Evolutionary conservation across 2,797 vertebrate genomes (phyloP).

Genomic region (Luscinia megarhynchos): DNA sequence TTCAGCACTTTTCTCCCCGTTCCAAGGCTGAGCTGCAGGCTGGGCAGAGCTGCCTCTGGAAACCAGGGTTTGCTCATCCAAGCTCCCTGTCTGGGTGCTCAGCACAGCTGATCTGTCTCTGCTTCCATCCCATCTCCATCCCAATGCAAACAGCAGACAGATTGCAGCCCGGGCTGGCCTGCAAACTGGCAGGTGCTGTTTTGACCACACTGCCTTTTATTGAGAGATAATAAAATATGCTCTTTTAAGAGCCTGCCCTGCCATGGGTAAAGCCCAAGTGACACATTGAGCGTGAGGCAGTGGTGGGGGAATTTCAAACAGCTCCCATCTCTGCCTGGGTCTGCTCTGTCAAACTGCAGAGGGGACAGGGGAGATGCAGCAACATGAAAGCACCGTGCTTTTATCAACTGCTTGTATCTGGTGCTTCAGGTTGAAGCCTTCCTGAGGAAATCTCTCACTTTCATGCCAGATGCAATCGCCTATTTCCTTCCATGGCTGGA

Average conservation of each 20-base stretch:
- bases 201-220: constrained; percentile 16
- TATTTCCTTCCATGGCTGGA: not conserved
- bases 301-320: not conserved
- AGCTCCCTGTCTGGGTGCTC: constrained; percentile 1
- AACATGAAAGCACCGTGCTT: not conserved
- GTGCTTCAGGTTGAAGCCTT: not conserved
- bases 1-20: not conserved
- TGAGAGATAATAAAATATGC: constrained; percentile 12
- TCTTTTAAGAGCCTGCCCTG: not conserved
- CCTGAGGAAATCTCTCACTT: constrained; percentile 7
- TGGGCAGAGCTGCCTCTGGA: not conserved
- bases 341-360: not conserved
- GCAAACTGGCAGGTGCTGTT: constrained; percentile 26
- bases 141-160: constrained; percentile 2
- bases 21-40: too few relatives aligned
- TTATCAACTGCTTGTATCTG: not conserved
- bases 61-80: constrained; percentile 25
- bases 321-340: not conserved
- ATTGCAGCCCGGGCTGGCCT: not conserved
- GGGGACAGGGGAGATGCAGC: not conserved
- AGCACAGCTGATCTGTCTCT: not conserved
- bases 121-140: constrained; percentile 18
- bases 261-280: not conserved
- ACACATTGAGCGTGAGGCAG: rapidly evolving
- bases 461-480: not conserved